phyloP scores from a whole-genome alignment of 2,888 invertebrate genomes.

The Imbricaverruca yamaguchii region DNA sequence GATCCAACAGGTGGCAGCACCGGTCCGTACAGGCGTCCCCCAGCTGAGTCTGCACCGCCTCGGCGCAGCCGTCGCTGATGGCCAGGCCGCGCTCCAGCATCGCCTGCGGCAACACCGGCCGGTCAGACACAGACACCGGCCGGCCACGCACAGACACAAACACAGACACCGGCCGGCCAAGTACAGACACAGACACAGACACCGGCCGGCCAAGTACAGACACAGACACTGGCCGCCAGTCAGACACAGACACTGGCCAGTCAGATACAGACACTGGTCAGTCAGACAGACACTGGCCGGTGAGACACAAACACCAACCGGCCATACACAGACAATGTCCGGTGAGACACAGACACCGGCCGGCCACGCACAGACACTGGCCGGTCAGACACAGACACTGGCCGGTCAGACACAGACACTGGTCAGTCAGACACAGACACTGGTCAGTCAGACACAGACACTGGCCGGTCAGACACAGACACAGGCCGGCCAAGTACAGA shows the following conservation, averaged over 20 bases:
- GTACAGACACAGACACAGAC: no score
- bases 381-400: background rate
- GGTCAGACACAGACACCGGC: background rate
- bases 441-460: no score
- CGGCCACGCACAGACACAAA: background rate
- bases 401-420: background rate
- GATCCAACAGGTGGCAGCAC: background rate
- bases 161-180: background rate
- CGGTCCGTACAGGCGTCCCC: background rate
- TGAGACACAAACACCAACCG: background rate
- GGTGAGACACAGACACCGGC: background rate
- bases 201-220: background rate
- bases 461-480: background rate
- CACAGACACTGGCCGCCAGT: background rate
- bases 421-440: background rate
- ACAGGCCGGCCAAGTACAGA: background rate
- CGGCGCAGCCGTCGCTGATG: background rate
- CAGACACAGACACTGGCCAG: background rate
- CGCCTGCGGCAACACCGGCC: background rate
- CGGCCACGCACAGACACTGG: background rate
- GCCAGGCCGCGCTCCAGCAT: background rate
- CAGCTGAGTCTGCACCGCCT: background rate
- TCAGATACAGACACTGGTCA: background rate
- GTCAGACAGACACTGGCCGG: background rate
- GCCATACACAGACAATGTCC: background rate